Evolutionary conservation across 2,888 invertebrate genomes (phyloP), one percentile per base, ranked within the genome.

Genomic region (Pseudoips prasinana): DNA sequence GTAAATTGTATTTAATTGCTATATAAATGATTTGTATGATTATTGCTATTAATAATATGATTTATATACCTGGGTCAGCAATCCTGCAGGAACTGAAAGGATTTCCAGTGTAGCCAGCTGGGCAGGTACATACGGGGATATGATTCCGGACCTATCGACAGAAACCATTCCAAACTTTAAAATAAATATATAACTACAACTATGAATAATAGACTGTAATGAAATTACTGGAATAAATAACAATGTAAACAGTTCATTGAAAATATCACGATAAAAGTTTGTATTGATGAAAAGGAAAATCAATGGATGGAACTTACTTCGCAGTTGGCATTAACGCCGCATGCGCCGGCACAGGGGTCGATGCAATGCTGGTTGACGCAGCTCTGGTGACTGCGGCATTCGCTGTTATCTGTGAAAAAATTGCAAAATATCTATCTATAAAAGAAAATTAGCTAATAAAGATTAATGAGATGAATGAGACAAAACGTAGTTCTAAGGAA

Each of bases 301-400:
- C n/a, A n/a, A n/a, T n/a, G n/a, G n/a, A n/a, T n/a, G n/a, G n/a
- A 6, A 67, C 80, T 77, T 38, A 94, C 94, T 42, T 94, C 92
- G 68, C 96, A 96, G 55, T 94, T 90, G 10, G 96, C 94, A 64
- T 94, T 94, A 17, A 82, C 58, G 7, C 95, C 96, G 57, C 96
- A 96, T 10, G 92, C 90, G 8, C 93, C 93, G 5, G 91, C 90
- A 62, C 96, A 96, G 1, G 95, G 94, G 75, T 95, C 94, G 30
- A 94, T 89, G 67, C 96, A 96, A 38, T 92, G 92, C 62, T 94
- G 94, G 71, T 94, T 92, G 38, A 92, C 91, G 69, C 96, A 96
- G 10, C 92, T 91, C 58, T 91, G 90, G 66, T 92, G 92, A 11
- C 90, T 89, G 8, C 93, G 90, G 64, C 96, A 96, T 64, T 96